phyloP scores from a whole-genome alignment of 2,888 invertebrate genomes.

The Nasonia oneida region DNA sequence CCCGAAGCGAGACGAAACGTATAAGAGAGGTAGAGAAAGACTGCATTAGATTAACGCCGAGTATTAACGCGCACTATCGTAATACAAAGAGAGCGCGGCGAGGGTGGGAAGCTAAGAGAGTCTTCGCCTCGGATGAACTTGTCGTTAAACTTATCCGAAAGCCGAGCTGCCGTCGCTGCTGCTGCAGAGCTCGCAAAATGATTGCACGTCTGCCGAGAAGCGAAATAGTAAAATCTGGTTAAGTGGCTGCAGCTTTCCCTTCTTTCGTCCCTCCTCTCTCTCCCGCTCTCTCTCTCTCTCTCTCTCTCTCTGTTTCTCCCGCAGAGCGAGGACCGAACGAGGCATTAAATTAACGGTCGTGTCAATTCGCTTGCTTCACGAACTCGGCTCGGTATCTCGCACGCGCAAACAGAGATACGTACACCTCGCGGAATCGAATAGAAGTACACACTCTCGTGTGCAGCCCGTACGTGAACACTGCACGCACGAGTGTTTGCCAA shows the following conservation, averaged over 20 bases:
- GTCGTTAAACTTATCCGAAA: constrained; percentile 55
- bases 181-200: constrained; percentile 9
- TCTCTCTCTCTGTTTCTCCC: not conserved
- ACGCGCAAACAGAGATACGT: no score
- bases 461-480: no score
- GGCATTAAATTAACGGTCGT: not conserved
- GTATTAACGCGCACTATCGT: constrained; percentile 20
- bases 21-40: not conserved
- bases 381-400: no score
- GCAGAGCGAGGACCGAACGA: not conserved
- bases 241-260: constrained; percentile 49
- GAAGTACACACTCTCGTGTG: no score
- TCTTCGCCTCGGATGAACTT: constrained; percentile 41
- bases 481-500: not conserved
- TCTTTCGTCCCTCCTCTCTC: not conserved
- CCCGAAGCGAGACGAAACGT: not conserved
- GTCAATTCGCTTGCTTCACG: no score
- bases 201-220: constrained; percentile 15
- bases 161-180: not conserved
- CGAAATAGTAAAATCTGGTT: constrained; percentile 61
- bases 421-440: no score
- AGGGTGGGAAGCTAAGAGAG: constrained; percentile 2
- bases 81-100: constrained; percentile 1
- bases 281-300: not conserved
- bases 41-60: constrained; percentile 38